Conservation (phyloP, 2,888 invertebrate genomes). For the Melinaea menophilus region DNA sequence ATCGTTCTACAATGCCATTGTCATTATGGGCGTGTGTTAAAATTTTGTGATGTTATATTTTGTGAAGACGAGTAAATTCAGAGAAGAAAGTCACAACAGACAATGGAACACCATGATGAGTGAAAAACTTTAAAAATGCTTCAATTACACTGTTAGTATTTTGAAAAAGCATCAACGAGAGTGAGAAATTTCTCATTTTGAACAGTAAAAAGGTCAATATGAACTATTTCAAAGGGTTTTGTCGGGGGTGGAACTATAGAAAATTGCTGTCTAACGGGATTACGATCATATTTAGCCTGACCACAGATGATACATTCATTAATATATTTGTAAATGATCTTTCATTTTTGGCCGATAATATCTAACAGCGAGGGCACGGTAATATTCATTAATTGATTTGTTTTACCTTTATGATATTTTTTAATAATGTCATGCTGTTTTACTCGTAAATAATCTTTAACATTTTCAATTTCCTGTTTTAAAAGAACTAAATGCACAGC, state of each 20-base stretch:
- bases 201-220: background rate
- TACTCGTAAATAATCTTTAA: constrained; percentile 34
- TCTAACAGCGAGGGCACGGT: no score
- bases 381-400: no score
- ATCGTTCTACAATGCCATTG: no score
- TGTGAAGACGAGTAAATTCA: no score
- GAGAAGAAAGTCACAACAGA: background rate
- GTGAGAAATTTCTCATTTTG: background rate
- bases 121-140: background rate
- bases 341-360: no score
- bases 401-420: no score
- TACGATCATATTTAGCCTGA: background rate
- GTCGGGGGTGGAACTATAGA: background rate
- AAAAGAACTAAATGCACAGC: constrained; percentile 32
- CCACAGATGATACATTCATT: constrained; percentile 27
- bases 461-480: constrained; percentile 33
- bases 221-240: background rate
- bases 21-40: no score
- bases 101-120: background rate
- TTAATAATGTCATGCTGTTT: no score
- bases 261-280: constrained; percentile 2
- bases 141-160: background rate
- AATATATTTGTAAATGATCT: no score
- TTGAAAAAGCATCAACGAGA: background rate
- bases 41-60: no score